Base-by-base conservation (phyloP, 37 sponge, comb jelly and placozoan genomes). In the Halichondria panicea region DNA sequence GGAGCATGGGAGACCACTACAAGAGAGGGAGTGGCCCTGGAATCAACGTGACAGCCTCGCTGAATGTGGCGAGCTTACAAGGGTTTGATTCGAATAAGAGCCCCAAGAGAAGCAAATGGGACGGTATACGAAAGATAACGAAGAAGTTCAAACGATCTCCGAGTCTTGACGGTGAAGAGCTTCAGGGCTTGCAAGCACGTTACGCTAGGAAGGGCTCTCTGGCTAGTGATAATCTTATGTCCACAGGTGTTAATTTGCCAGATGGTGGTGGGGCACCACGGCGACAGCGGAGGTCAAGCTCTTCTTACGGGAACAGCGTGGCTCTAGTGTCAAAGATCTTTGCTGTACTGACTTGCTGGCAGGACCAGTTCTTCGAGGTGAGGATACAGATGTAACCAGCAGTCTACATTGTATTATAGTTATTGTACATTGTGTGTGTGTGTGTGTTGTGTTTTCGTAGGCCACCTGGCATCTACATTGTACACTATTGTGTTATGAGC, bases 281-380 rank as follows among this genome's bases (percentile, higher is more conserved):
- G 21, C 19, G 21, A 1, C 43, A 44, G 31, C 22, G 18, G 13
- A 4, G 43, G 31, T 30, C 48, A 13, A 40, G 36, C n/a, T 21
- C 64, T 35, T 27, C 31, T 0, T 64, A 62, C 19, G 61, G 59
- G 42, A 61, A 64, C 65, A 50, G 25, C 32, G 41, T 79, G 15
- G 66, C 42, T 2, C 45, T 79, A 18, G 70, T 81, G 53, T 27
- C 62, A 30, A 87, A 81, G 61, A 81, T 87, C 33, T 87, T 81
- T 48, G 44, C 75, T 35, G 66, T 81, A 21, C 63, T 87, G 37
- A 36, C 37, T 31, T 81, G 59, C 45, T 87, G 88, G 88, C 75
- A 70, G 35, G 64, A 70, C 0, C 30, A 50, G 6, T 82, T 77
- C 43, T 76, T 71, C 63, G 88, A 87, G 76, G 88, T 87, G 32